Evolutionary conservation across 2,113 vertebrate species (phyloP).

Genomic region (Neolamprologus caudopunctatus): DNA sequence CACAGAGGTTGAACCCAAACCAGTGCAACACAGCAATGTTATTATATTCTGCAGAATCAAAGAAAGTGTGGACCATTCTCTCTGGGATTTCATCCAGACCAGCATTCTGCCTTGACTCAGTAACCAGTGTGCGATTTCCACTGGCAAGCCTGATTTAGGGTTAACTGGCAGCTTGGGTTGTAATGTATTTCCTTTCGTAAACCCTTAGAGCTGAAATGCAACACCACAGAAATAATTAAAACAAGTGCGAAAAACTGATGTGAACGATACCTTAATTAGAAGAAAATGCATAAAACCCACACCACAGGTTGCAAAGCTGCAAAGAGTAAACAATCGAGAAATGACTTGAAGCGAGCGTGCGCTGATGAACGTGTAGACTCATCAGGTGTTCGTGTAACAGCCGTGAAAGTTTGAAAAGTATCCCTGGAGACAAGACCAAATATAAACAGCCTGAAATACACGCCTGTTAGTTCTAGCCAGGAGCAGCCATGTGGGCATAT

Average conservation of each 20-base stretch:
- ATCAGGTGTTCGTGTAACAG: slow-evolving; percentile 28
- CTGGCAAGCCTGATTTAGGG: slow-evolving; percentile 40
- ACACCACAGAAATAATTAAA: slow-evolving; percentile 6
- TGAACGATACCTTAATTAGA: neutral
- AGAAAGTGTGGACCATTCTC: neutral
- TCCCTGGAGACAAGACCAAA: slow-evolving; percentile 45
- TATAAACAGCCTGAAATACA: slow-evolving; percentile 53
- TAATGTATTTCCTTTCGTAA: slow-evolving; percentile 52
- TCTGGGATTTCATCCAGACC: slow-evolving; percentile 25
- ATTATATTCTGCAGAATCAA: slow-evolving; percentile 42
- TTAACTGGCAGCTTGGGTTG: slow-evolving; percentile 41
- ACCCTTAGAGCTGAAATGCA: slow-evolving; percentile 32
- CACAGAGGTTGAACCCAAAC: neutral
- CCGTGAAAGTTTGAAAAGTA: slow-evolving; percentile 24
- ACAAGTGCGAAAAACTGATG: neutral
- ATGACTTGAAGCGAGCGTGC: neutral
- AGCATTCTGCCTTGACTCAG: slow-evolving; percentile 24
- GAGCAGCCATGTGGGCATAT: slow-evolving; percentile 36
- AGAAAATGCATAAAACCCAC: neutral
- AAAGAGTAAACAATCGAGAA: neutral
- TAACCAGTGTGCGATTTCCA: slow-evolving; percentile 26
- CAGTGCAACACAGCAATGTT: neutral
- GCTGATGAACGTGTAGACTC: slow-evolving; percentile 21
- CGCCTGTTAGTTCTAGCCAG: neutral
- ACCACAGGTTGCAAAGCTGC: neutral